Evolutionary conservation across 2,113 vertebrate species (phyloP), one percentile per base, ranked within the genome.

Genomic region (Seriola aureovittata): DNA sequence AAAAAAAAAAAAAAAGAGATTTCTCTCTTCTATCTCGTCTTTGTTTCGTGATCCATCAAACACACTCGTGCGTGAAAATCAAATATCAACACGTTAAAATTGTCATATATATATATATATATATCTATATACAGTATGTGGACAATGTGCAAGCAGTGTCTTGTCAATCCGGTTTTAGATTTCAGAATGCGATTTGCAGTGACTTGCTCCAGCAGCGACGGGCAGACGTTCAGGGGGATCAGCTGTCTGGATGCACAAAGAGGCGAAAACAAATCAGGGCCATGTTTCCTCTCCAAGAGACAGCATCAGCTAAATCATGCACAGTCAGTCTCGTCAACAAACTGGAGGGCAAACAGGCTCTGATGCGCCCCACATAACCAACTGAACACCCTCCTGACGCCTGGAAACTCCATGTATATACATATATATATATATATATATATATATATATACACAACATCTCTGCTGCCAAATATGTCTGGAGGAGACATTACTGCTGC

Each of bases 191-290:
- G 50, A 52, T 21, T n/a, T 8, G 8, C 50, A 9, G 19, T 21
- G 46, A 66, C 12, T 19, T 36, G 44, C 12, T 50, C 16, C 70
- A 42, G 74, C 25, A 42, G 42, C 75, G 55, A 60, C 19, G 3
- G 46, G 29, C 32, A 29, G 65, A 70, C 74, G 32, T 9, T 72
- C 8, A 36, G 46, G 42, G 54, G 84, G 81, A 88, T 91, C 90
- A 88, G 86, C 84, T 88, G 90, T 83, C 25, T 76, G 66, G 13
- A 63, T 38, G 44, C 77, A 65, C 63, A 83, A 64, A 60, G 4
- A 77, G 68, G 59, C 69, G 60, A 52, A 79, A 85, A 65, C 83
- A 75, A 74, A 83, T 82, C n/a, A 25, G n/a, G 46, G 54, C 59
- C 65, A 46, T 4, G 63, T 86, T 83, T 82, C 55, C 75, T 59